phyloP scores from a whole-genome alignment of 2,113 vertebrate species.

The Theristicus caerulescens region DNA sequence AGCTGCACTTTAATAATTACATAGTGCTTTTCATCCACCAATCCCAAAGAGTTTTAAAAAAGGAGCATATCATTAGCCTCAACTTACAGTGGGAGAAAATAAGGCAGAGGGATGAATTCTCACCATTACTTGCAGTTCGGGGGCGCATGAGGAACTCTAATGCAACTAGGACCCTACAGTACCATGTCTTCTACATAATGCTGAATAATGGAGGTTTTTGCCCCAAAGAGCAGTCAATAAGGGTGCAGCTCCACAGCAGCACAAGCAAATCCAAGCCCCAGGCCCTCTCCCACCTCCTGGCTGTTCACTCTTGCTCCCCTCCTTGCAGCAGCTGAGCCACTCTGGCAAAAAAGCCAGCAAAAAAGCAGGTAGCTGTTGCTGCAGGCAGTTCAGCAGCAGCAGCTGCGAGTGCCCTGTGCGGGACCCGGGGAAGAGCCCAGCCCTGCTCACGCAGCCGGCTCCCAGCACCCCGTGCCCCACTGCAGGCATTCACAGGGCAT shows the following conservation, averaged over 20 bases:
- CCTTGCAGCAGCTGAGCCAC: background rate
- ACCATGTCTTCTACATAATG: background rate
- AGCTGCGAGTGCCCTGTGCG: too few species aligned
- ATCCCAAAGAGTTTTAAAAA: constrained; percentile 19
- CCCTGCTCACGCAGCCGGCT: background rate
- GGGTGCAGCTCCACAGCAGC: background rate
- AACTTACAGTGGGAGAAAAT: background rate
- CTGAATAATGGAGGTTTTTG: fast-evolving
- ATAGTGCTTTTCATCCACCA: background rate
- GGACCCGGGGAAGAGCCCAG: background rate
- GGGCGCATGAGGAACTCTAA: background rate
- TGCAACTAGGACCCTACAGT: background rate
- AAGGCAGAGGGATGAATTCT: background rate
- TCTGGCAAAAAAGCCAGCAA: background rate
- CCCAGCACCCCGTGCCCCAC: background rate
- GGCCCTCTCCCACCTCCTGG: background rate
- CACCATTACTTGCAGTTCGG: background rate
- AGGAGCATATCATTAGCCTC: background rate
- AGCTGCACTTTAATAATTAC: constrained; percentile 29
- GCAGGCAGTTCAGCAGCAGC: background rate
- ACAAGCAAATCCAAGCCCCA: background rate
- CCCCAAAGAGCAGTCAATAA: background rate
- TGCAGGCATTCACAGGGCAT: fast-evolving
- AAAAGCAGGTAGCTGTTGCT: background rate
- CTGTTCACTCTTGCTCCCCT: background rate